These are phyloP conservation scores for Pseudobourletiella spinata DNA, from an alignment of 1,140 invertebrate genomes.

Conservation along the genomic window DNA sequence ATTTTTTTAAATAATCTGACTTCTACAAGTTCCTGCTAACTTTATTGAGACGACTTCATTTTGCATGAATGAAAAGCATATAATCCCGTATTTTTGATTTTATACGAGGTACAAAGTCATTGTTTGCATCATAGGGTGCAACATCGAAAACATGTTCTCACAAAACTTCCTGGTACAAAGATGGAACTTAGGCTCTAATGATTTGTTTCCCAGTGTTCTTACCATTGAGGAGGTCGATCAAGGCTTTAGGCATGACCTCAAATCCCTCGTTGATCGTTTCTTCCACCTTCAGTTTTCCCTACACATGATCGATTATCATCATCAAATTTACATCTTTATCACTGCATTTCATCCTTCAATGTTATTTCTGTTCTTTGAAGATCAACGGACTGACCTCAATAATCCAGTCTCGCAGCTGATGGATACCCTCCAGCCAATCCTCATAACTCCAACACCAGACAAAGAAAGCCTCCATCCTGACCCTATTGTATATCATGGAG, in stretches of 20 bases:
- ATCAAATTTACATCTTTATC: not conserved
- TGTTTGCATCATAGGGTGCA: too few relatives aligned
- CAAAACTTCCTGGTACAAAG: too few relatives aligned
- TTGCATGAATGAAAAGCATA: too few relatives aligned
- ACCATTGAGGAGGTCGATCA: conserved; percentile 52
- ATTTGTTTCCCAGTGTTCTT: conserved; percentile 52
- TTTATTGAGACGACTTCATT: too few relatives aligned
- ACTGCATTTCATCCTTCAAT: too few relatives aligned
- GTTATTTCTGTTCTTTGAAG: too few relatives aligned
- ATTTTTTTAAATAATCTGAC: too few relatives aligned
- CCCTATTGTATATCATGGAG: conserved; percentile 45
- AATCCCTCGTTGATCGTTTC: conserved; percentile 56
- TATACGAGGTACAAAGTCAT: too few relatives aligned
- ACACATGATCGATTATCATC: too few relatives aligned
- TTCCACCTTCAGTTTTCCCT: conserved; percentile 52
- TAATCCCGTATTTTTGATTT: too few relatives aligned
- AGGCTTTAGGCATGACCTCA: conserved; percentile 54
- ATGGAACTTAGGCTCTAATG: conserved; percentile 17
- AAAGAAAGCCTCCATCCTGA: conserved; percentile 54
- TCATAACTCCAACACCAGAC: conserved; percentile 45
- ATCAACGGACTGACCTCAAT: conserved; percentile 42
- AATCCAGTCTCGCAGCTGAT: conserved; percentile 52
- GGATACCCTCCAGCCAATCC: conserved; percentile 48
- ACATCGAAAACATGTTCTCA: too few relatives aligned
- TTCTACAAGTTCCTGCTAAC: too few relatives aligned